phyloP scores from a whole-genome alignment of 2,797 vertebrate species.

The Bufotes viridis region DNA sequence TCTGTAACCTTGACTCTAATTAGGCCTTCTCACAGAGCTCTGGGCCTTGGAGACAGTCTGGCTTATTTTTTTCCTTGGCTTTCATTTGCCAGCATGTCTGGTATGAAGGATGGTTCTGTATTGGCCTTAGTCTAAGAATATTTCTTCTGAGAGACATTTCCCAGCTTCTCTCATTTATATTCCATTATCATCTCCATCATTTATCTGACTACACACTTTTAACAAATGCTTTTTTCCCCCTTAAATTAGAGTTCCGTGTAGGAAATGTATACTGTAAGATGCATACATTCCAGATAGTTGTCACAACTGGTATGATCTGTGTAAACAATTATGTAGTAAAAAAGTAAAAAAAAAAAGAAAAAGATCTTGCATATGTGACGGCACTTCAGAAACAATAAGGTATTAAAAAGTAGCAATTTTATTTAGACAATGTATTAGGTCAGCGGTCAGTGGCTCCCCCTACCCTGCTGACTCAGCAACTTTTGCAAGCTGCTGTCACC shows the following conservation, averaged over 20 bases:
- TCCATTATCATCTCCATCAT: constrained; percentile 58
- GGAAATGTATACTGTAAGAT: background rate
- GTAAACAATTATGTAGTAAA: background rate
- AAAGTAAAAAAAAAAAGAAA: too few relatives aligned
- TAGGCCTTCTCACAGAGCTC: constrained; percentile 56
- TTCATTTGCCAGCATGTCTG: constrained; percentile 61
- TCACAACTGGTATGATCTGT: background rate
- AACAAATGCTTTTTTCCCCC: constrained; percentile 30
- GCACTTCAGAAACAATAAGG: too few relatives aligned
- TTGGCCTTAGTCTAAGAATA: constrained; percentile 50
- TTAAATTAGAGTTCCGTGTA: constrained; percentile 34
- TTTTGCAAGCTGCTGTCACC: too few relatives aligned
- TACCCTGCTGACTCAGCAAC: too few relatives aligned
- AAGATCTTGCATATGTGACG: too few relatives aligned
- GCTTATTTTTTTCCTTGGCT: constrained; percentile 59
- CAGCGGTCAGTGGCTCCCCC: too few relatives aligned
- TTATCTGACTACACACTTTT: constrained; percentile 33
- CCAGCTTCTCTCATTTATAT: constrained; percentile 59
- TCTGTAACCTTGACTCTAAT: constrained; percentile 61
- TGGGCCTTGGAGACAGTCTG: constrained; percentile 55
- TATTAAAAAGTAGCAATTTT: too few relatives aligned
- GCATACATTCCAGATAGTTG: background rate
- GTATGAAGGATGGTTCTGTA: constrained; percentile 58
- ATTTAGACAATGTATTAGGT: too few relatives aligned
- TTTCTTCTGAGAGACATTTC: constrained; percentile 60